Percentiles rank a stretch among this genome's conserved stretches.
Evolutionary conservation across 1,140 invertebrate genomes (phyloP).

Genomic region (Antheraea pernyi): DNA sequence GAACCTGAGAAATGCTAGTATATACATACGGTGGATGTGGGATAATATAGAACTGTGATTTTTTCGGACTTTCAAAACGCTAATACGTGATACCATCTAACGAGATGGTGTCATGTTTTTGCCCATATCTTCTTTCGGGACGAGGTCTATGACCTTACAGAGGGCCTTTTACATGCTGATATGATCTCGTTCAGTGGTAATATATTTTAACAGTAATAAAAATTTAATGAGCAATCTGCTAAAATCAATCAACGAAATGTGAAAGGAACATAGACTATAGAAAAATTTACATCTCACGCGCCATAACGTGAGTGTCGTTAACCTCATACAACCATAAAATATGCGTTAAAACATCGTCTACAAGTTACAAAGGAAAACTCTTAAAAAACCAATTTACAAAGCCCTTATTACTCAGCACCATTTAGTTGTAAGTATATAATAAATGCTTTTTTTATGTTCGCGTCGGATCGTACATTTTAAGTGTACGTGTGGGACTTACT

Average conservation of each 20-base stretch:
- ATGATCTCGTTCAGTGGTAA: too few relatives aligned
- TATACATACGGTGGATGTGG: too few relatives aligned
- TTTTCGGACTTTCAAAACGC: too few relatives aligned
- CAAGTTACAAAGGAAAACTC: conserved; percentile 2
- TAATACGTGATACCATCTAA: too few relatives aligned
- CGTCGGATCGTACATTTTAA: not conserved
- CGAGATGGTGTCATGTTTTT: too few relatives aligned
- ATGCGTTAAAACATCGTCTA: conserved; percentile 1
- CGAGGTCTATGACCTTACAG: too few relatives aligned
- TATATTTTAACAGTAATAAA: too few relatives aligned
- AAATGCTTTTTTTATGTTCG: conserved; percentile 1
- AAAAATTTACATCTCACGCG: not conserved
- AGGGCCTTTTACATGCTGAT: too few relatives aligned
- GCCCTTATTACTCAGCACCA: not conserved
- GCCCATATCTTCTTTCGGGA: too few relatives aligned
- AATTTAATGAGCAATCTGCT: not conserved
- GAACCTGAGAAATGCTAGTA: too few relatives aligned
- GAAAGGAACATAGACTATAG: not conserved
- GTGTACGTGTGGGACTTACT: not conserved
- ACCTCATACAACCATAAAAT: not conserved
- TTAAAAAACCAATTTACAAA: conserved; percentile 2
- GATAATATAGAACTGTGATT: too few relatives aligned
- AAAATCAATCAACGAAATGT: not conserved
- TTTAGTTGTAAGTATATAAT: not conserved
- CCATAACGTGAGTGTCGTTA: not conserved